A percentile compares a stretch with the other conserved stretches of the same genome.
phyloP scores from a whole-genome alignment of 2,797 vertebrate genomes.

The Epinephelus malabaricus region DNA sequence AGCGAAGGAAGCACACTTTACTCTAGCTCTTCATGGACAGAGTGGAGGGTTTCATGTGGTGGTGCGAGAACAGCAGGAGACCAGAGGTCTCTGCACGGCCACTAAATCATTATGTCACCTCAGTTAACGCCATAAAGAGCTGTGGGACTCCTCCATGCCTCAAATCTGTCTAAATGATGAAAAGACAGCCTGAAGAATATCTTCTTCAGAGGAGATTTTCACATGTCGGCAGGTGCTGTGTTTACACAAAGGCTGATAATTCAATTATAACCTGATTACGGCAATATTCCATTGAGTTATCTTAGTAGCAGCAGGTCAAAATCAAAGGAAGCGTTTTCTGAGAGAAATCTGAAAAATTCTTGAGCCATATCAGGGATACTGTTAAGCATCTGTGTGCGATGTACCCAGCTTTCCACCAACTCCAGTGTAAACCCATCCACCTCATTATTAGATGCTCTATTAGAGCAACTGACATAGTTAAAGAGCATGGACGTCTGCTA shows the following conservation, averaged over 20 bases:
- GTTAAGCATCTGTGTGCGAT: no score
- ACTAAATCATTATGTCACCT: slow-evolving; percentile 60
- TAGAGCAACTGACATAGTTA: no score
- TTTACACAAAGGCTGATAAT: slow-evolving; percentile 20
- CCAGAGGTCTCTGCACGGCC: slow-evolving; percentile 45
- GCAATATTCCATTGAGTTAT: neutral
- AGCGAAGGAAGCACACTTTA: slow-evolving; percentile 56
- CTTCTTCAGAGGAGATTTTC: slow-evolving; percentile 1
- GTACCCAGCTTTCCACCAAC: no score
- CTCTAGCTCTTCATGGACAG: slow-evolving; percentile 35
- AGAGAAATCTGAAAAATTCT: no score
- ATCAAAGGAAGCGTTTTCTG: neutral
- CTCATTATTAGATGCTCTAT: no score
- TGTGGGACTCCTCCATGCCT: slow-evolving; percentile 1
- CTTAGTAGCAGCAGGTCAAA: neutral
- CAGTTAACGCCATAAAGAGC: slow-evolving; percentile 26
- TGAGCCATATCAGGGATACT: no score
- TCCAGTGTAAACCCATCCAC: no score
- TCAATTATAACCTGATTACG: neutral
- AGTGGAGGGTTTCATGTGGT: slow-evolving; percentile 45
- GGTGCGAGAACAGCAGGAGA: slow-evolving; percentile 35
- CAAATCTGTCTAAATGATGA: slow-evolving; percentile 20
- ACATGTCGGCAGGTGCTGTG: slow-evolving; percentile 23
- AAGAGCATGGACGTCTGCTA: no score
- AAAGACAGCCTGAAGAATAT: slow-evolving; percentile 32